Conservation (phyloP, 30 jellyfish, hydroid and myxozoan genomes). For the Aurelia aurita complex sp. Pacific region DNA sequence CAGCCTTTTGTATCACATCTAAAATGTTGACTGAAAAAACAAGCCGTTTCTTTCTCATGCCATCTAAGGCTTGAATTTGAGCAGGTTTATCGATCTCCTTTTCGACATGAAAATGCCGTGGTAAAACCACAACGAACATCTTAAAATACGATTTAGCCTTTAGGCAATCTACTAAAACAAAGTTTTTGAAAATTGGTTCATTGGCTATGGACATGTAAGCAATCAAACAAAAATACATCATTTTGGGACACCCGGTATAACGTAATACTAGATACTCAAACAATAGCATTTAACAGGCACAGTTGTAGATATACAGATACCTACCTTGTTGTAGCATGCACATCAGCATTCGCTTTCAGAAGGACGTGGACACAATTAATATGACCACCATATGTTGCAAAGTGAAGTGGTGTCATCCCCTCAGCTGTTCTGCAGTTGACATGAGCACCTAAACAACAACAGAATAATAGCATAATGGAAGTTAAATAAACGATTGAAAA, state of each 20-base stretch:
- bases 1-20: too few species aligned
- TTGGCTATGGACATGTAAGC: too few species aligned
- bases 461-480: neutral
- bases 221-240: too few species aligned
- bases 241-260: neutral
- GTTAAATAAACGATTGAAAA: neutral
- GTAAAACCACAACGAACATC: too few species aligned
- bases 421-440: constrained; percentile 64
- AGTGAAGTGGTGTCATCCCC: constrained; percentile 73
- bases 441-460: constrained; percentile 52
- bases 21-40: too few species aligned
- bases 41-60: too few species aligned
- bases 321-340: constrained; percentile 74
- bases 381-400: constrained; percentile 62
- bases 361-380: constrained; percentile 32
- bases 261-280: neutral
- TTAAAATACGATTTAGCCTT: too few species aligned
- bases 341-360: constrained; percentile 56
- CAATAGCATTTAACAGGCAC: neutral
- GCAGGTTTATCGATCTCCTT: too few species aligned
- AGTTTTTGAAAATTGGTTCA: too few species aligned
- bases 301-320: neutral
- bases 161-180: too few species aligned
- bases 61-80: too few species aligned
- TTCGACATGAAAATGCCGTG: too few species aligned